phyloP scores from a whole-genome alignment of 2,888 invertebrate species.

The Eupithecia tripunctaria region DNA sequence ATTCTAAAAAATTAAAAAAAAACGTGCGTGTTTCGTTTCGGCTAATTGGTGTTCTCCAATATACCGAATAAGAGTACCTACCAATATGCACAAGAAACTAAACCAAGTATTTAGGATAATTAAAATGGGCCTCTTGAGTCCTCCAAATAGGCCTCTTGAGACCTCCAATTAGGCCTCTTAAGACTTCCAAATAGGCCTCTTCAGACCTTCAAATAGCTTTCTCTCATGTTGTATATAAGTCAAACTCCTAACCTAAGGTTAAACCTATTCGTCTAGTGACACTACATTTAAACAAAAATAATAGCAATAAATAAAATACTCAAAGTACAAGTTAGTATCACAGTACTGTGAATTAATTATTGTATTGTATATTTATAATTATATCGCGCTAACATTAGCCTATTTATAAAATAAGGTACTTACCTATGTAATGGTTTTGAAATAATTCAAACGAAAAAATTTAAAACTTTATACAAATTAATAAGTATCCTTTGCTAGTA shows the following conservation, averaged over 20 bases:
- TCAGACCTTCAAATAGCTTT: neutral
- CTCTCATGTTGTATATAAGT: conserved; percentile 24
- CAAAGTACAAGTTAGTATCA: conserved; percentile 52
- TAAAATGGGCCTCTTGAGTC: neutral
- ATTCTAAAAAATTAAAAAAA: too few species aligned
- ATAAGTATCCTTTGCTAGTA: too few species aligned
- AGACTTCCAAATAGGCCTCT: too few species aligned
- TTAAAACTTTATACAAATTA: neutral
- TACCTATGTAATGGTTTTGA: conserved; percentile 19
- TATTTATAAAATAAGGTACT: conserved; percentile 19
- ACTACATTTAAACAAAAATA: conserved; percentile 32
- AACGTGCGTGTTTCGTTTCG: too few species aligned
- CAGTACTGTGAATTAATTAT: conserved; percentile 45
- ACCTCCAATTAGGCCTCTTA: too few species aligned
- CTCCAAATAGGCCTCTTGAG: conserved; percentile 4
- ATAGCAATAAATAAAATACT: conserved; percentile 48
- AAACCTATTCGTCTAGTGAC: conserved; percentile 35
- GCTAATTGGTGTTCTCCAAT: too few species aligned
- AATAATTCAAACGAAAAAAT: conserved; percentile 19
- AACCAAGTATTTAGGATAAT: too few species aligned
- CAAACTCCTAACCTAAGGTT: conserved; percentile 33
- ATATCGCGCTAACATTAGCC: conserved; percentile 61
- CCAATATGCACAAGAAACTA: too few species aligned
- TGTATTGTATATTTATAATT: conserved; percentile 48
- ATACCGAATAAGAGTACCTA: too few species aligned